A percentile compares a stretch with the other conserved stretches of the same genome.
phyloP scores from a whole-genome alignment of 2,797 vertebrate genomes.

The Oreortyx pictus region DNA sequence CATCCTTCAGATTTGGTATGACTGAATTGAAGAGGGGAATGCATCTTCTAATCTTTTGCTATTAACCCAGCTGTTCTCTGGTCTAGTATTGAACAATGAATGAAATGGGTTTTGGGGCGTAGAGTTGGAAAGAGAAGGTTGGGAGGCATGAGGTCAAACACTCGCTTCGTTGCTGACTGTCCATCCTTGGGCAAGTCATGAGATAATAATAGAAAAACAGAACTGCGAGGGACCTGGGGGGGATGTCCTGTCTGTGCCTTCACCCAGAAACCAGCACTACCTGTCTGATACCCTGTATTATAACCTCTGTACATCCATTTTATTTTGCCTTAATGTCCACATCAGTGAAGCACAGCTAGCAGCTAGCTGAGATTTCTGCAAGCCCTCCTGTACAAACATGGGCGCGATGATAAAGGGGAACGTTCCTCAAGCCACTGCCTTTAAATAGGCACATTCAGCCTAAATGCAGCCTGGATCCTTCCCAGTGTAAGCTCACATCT shows the following conservation, averaged over 20 bases:
- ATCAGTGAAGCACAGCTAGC: background rate
- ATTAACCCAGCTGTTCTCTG: background rate
- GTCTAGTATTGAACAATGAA: fast-evolving
- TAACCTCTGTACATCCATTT: too few species aligned
- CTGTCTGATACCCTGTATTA: too few species aligned
- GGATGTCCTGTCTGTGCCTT: background rate
- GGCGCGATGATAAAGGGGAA: background rate
- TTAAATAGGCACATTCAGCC: background rate
- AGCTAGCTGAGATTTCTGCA: background rate
- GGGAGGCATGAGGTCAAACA: background rate
- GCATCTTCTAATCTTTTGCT: fast-evolving
- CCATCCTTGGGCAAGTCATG: background rate
- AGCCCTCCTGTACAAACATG: background rate
- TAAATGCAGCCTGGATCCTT: background rate
- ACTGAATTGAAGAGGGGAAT: fast-evolving
- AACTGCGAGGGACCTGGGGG: background rate
- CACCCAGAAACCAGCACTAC: background rate
- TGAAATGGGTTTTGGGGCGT: background rate
- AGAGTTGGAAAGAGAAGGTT: background rate
- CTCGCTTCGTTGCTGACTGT: background rate
- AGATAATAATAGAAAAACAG: background rate
- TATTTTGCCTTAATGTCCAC: background rate
- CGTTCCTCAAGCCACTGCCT: background rate
- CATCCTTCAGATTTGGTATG: background rate
- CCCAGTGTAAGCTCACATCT: background rate